Conservation (phyloP, 1,140 invertebrate species). For the Penaeus chinensis region DNA sequence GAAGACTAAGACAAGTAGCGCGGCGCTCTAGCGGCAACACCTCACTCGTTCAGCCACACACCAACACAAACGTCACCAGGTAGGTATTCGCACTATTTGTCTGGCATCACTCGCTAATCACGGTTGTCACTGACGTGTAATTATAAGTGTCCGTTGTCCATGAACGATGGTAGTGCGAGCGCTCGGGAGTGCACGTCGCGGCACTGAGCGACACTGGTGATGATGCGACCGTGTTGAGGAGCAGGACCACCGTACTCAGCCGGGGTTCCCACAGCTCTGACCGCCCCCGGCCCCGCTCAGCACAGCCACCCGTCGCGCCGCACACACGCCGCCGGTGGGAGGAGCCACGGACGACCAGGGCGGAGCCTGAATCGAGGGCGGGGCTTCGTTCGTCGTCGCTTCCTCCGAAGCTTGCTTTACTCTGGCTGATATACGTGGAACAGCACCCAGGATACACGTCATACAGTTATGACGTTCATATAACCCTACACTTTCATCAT, state of each 20-base stretch:
- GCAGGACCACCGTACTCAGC: slow-evolving; percentile 53
- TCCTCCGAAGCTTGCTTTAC: no score
- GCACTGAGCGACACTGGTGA: slow-evolving; percentile 35
- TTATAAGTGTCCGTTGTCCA: slow-evolving; percentile 19
- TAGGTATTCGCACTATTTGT: slow-evolving; percentile 32
- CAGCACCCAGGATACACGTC: no score
- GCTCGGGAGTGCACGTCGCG: slow-evolving; percentile 24
- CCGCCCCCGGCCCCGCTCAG: slow-evolving; percentile 39
- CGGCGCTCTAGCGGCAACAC: slow-evolving; percentile 22
- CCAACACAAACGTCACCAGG: slow-evolving; percentile 40
- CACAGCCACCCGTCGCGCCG: slow-evolving; percentile 42
- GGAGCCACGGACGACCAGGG: slow-evolving; percentile 12
- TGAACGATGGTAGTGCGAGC: no score
- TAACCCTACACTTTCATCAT: no score
- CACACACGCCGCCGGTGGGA: slow-evolving; percentile 46
- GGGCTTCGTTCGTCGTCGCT: neutral
- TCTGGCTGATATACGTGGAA: no score
- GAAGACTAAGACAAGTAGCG: slow-evolving; percentile 15
- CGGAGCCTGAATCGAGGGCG: slow-evolving; percentile 27
- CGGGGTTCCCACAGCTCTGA: slow-evolving; percentile 59
- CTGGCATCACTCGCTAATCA: slow-evolving; percentile 31
- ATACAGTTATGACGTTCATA: no score
- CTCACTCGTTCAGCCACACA: slow-evolving; percentile 28
- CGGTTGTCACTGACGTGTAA: slow-evolving; percentile 31
- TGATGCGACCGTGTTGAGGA: slow-evolving; percentile 23